Evolutionary conservation across 2,888 invertebrate species (phyloP).

Genomic region (Eubasilissa splendida): DNA sequence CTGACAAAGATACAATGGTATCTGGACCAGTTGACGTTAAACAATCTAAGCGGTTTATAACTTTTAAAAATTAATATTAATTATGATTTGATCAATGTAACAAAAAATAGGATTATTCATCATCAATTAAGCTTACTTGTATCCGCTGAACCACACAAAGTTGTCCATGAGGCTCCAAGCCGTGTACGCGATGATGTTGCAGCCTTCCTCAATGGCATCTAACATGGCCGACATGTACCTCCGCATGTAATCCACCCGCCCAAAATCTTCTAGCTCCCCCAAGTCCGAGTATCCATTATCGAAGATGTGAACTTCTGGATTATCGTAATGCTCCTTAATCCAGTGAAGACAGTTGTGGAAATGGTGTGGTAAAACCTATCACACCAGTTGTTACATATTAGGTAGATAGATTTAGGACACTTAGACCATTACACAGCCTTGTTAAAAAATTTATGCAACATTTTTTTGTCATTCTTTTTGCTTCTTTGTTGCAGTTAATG

Average conservation of each 20-base stretch:
- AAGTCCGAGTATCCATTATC: constrained; percentile 65
- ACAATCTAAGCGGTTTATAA: too few relatives aligned
- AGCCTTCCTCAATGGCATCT: constrained; percentile 68
- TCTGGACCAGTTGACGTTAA: too few relatives aligned
- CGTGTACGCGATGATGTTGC: constrained; percentile 76
- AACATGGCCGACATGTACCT: constrained; percentile 60
- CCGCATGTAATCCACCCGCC: constrained; percentile 57
- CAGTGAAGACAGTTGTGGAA: constrained; percentile 71
- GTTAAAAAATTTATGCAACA: too few relatives aligned
- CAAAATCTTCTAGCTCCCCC: constrained; percentile 59
- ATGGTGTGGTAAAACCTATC: constrained; percentile 66
- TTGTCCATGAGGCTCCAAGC: constrained; percentile 85
- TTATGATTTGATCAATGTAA: too few relatives aligned
- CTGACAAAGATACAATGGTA: too few relatives aligned
- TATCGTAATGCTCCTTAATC: constrained; percentile 63
- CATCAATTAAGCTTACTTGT: constrained; percentile 67
- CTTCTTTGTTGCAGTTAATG: too few relatives aligned
- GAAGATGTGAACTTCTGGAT: constrained; percentile 62
- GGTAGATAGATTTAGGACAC: too few relatives aligned
- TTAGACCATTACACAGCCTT: too few relatives aligned
- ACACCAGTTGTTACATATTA: too few relatives aligned
- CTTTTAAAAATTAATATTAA: too few relatives aligned
- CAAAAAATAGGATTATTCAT: too few relatives aligned
- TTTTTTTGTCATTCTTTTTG: too few relatives aligned
- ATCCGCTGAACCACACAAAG: constrained; percentile 82